These are phyloP conservation scores for Drosophila ironensis DNA, from an alignment of 1,140 invertebrate species.

Conservation along the genomic window DNA sequence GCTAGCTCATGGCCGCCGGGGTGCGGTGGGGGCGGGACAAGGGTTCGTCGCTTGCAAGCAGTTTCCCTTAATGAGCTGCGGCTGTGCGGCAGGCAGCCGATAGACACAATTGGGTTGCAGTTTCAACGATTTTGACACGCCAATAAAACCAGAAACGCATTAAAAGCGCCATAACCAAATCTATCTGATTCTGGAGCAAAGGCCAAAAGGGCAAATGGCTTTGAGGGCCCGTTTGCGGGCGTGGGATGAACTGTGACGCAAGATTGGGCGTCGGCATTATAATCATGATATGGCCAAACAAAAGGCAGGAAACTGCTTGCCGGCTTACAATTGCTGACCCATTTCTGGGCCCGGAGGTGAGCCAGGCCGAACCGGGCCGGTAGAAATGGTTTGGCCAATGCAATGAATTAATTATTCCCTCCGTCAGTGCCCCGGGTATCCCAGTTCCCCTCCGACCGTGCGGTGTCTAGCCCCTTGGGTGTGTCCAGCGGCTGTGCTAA, in stretches of 20 bases:
- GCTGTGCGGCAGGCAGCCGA: conserved; percentile 25
- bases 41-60: conserved; percentile 12
- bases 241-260: conserved; percentile 22
- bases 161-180: conserved; percentile 41
- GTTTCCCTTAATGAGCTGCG: conserved; percentile 47
- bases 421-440: conserved; percentile 11
- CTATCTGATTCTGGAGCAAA: conserved; percentile 39
- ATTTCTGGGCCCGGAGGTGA: conserved; percentile 43
- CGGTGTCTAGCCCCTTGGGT: conserved; percentile 24
- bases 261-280: conserved; percentile 23
- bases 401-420: conserved; percentile 75
- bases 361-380: not conserved
- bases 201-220: conserved; percentile 51
- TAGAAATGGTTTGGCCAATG: conserved; percentile 59
- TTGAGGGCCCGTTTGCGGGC: conserved; percentile 11
- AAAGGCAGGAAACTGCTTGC: conserved; percentile 55
- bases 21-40: not conserved
- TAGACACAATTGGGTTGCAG: conserved; percentile 32
- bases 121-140: conserved; percentile 57
- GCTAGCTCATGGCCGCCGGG: not conserved
- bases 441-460: no score
- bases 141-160: no score
- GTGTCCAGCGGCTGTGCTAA: conserved; percentile 56
- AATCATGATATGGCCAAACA: conserved; percentile 52
- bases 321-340: conserved; percentile 69